A percentile compares a stretch with the other conserved stretches of the same genome.
Conservation (phyloP, 2,113 vertebrate genomes). For the Tenebrosternarchus preto region DNA sequence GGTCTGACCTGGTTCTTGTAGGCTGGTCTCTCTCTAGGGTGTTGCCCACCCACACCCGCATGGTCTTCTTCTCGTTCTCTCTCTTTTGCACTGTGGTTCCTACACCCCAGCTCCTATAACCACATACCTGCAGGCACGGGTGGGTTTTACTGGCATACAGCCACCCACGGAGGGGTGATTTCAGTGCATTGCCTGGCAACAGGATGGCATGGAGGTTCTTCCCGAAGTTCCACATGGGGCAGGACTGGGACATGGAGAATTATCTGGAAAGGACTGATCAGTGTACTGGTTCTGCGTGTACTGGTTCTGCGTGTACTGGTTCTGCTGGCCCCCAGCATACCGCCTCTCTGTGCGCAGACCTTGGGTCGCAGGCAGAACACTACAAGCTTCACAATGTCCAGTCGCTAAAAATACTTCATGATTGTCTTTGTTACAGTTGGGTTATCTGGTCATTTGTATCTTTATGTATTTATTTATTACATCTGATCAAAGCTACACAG, state of each 20-base stretch:
- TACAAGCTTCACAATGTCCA: conserved; percentile 69
- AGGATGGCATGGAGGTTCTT: no score
- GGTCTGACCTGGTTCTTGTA: conserved; percentile 26
- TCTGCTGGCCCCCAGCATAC: no score
- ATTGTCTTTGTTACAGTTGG: conserved; percentile 46
- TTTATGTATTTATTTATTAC: conserved; percentile 49
- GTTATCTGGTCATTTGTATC: background rate
- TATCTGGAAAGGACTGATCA: no score
- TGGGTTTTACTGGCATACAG: conserved; percentile 67
- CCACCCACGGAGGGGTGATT: conserved; percentile 73
- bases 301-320: no score
- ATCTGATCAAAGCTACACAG: conserved; percentile 49
- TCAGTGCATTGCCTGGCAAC: conserved; percentile 58
- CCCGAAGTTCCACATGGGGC: no score
- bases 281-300: no score
- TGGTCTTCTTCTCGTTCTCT: no score
- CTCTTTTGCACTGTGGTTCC: no score
- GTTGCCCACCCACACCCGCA: conserved; percentile 31
- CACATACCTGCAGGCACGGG: conserved; percentile 63
- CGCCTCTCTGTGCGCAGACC: no score
- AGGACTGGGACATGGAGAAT: no score
- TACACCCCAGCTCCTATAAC: conserved; percentile 51
- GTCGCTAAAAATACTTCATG: conserved; percentile 58
- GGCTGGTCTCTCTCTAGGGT: conserved; percentile 49
- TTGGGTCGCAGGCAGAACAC: no score